Evolutionary conservation across 2,888 invertebrate species (phyloP), one percentile per base, ranked within the genome.

Genomic region (Drosophila cyrtoloma): DNA sequence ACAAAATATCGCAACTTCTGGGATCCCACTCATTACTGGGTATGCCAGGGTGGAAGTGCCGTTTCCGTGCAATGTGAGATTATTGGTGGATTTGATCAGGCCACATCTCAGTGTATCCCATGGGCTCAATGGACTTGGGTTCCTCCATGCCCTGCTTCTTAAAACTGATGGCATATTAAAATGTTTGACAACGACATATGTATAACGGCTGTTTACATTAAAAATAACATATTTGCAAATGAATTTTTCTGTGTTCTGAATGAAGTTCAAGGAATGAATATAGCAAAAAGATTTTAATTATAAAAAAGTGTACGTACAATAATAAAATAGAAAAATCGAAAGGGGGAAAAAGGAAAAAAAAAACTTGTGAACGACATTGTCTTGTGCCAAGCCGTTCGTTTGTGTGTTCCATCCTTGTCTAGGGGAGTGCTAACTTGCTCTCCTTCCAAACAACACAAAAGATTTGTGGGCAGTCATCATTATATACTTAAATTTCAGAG

Each of bases 391-490:
- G 87, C 82, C 90, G 92, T 75, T 79, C 79, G 88, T 95, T 94
- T 95, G 93, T 95, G 95, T 95, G 94, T 94, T 96, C 97, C 97
- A 96, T 97, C 97, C 97, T 98, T 98, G 97, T 97, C 98, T 96
- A 98, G 98, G 96, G 96, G 97, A 97, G 97, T 97, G 97, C 97
- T 97, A 97, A 97, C 96, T 96, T 95, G 96, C 98, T 98, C 98
- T 98, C 98, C 98, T 98, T 98, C 97, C 96, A 97, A 97, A 97
- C 97, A 96, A 98, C 98, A 98, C 98, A 72, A 35, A 0, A 19
- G 5, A 0, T 0, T 0, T 0, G 0, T 0, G 0, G 6, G 63
- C 28, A 30, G 14, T 2, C 4, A 12, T 2, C 12, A 0, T 78
- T 84, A 63, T 89, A 86, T 79, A 79, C 0, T 19, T 0, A 5